These are phyloP conservation scores for Apus apus DNA, from an alignment of 2,113 vertebrate genomes.

Conservation along the genomic window DNA sequence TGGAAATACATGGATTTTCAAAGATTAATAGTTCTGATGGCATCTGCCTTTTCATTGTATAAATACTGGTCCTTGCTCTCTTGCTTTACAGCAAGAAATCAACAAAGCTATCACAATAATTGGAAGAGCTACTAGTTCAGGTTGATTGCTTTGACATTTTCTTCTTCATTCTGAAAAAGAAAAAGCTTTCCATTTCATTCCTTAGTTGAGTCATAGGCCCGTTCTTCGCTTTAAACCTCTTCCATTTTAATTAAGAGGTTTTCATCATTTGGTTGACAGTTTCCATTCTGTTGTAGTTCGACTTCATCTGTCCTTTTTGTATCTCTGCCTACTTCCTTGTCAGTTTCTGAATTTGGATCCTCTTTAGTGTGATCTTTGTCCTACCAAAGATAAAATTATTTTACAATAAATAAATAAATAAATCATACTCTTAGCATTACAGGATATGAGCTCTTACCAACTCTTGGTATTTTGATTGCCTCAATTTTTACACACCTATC, in stretches of 20 bases:
- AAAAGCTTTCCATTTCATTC: constrained; percentile 70
- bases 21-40: constrained; percentile 56
- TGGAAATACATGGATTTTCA: constrained; percentile 68
- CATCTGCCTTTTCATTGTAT: constrained; percentile 56
- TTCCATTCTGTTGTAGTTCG: constrained; percentile 86
- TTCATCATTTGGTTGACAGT: constrained; percentile 82
- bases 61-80: constrained; percentile 55
- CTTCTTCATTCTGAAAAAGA: constrained; percentile 64
- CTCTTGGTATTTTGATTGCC: neutral
- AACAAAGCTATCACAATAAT: constrained; percentile 58
- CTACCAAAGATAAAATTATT: constrained; percentile 61
- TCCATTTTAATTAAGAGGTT: constrained; percentile 72
- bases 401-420: neutral
- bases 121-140: constrained; percentile 50
- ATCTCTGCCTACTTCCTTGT: constrained; percentile 74
- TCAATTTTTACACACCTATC: neutral
- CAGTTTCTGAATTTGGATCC: constrained; percentile 69
- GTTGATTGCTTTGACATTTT: constrained; percentile 63
- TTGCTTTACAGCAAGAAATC: constrained; percentile 67
- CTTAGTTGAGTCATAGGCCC: constrained; percentile 9
- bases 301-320: constrained; percentile 74
- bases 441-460: neutral
- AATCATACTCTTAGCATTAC: neutral
- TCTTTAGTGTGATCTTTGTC: constrained; percentile 77
- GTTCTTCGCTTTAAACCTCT: constrained; percentile 58